Base-by-base conservation (phyloP, 2,797 vertebrate genomes). In the Acrossocheilus fasciatus region DNA sequence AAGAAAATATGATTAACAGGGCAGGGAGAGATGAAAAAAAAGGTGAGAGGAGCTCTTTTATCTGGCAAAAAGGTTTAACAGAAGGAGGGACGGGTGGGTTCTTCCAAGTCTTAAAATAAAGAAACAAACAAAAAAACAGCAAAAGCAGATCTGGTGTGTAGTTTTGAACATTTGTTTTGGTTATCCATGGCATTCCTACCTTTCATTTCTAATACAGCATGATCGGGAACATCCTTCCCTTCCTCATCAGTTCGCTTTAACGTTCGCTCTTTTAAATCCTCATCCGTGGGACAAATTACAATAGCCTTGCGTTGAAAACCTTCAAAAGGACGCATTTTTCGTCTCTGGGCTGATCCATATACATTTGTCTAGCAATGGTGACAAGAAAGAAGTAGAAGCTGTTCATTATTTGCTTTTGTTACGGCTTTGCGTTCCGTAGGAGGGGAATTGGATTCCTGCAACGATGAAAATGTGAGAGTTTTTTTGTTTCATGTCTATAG, bases 151-250 rank as follows among this genome's bases (percentile, higher is more conserved):
- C 93, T 94, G 92, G 88, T 93, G 85, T 91, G 88, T 88, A 88
- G 90, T 93, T 93, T 94, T 84, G 90, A 90, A 93, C 73, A 88
- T 66, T 90, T 91, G 84, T 88, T 87, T 89, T 89, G 81, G 82
- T 87, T 91, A 89, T 90, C 92, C 95, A 94, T 95, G 95, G 93
- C 94, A 85, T 95, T 95, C 96, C 95, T 97, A 98, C 97, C 97
- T 98, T 99, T 99, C 98, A 99, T 98, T 96, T 99, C 97, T 94
- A 99, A 96, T 89, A 99, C 98, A 34, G 98, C 98, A 90, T 98
- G 97, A 94, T 99, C 98, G 76, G 98, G 98, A 87, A 98, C 98
- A 94, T 98, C 98, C 93, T 99, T 99, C 91, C 98, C 98, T 93
- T 99, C 97, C 94, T 98, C 97, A 87, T 98, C 97, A 57, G 97